These are phyloP conservation scores for Drosophila ogumai DNA, from an alignment of 1,140 invertebrate genomes.

Conservation along the genomic window DNA sequence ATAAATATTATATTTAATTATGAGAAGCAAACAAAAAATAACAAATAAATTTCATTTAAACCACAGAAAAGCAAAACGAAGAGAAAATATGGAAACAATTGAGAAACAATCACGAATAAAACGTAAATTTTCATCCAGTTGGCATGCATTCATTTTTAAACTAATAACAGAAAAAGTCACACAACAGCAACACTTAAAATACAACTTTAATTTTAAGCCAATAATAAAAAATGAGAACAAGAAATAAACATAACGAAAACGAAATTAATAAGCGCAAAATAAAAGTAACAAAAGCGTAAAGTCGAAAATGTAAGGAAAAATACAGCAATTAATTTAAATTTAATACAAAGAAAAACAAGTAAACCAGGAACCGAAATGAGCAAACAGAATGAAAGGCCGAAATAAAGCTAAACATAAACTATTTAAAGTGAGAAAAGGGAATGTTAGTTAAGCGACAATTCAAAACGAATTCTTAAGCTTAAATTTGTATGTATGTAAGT, in stretches of 20 bases:
- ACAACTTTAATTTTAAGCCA: conserved; percentile 79
- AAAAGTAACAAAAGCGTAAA: conserved; percentile 43
- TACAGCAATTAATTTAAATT: conserved; percentile 69
- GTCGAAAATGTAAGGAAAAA: conserved; percentile 66
- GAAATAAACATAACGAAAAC: conserved; percentile 48
- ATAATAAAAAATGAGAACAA: conserved; percentile 60
- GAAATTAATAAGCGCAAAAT: conserved; percentile 62
- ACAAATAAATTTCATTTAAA: conserved; percentile 71
- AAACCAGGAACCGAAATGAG: conserved; percentile 57
- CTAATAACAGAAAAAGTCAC: conserved; percentile 48
- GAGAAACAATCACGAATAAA: conserved; percentile 48
- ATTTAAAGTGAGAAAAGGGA: conserved; percentile 51
- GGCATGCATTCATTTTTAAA: conserved; percentile 63
- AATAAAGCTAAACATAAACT: conserved; percentile 42
- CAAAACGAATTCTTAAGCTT: conserved; percentile 77
- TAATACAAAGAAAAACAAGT: conserved; percentile 43
- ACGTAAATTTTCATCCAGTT: conserved; percentile 57
- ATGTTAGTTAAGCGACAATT: conserved; percentile 71
- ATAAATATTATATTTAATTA: conserved; percentile 84
- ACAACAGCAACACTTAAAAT: conserved; percentile 58
- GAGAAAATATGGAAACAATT: conserved; percentile 30
- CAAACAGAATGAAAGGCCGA: conserved; percentile 42
- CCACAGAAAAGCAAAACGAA: conserved; percentile 25
- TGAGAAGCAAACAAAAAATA: conserved; percentile 74
- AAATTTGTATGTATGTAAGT: conserved; percentile 79